Evolutionary conservation across 2,113 vertebrate species (phyloP).

Genomic region (Nyctibius bracteatus): DNA sequence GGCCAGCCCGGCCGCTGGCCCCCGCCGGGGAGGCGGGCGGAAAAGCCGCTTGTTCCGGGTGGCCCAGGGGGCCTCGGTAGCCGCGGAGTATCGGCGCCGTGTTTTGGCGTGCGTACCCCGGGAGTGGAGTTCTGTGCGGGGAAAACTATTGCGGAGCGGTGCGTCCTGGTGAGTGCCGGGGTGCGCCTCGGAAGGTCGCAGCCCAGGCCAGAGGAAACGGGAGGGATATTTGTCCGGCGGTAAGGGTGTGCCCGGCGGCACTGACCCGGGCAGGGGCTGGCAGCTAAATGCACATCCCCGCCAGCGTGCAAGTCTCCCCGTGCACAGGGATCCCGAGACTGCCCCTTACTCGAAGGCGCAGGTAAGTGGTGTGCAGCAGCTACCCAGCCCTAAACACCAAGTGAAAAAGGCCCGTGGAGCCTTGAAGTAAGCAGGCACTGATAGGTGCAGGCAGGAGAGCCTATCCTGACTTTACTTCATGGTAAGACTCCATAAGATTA

Average conservation of each 20-base stretch:
- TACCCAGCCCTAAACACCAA: fast-evolving
- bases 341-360: not conserved
- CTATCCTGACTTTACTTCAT: not conserved
- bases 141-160: fast-evolving
- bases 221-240: fast-evolving
- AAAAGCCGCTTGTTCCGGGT: not conserved
- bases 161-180: not conserved
- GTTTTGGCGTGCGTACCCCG: fast-evolving
- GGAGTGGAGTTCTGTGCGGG: not conserved
- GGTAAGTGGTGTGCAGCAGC: not conserved
- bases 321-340: no score
- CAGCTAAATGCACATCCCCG: fast-evolving
- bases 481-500: not conserved
- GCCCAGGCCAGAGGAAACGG: not conserved
- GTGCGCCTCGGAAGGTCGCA: not conserved
- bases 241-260: no score
- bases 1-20: not conserved
- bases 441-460: not conserved
- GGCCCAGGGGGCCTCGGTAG: not conserved
- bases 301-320: fast-evolving
- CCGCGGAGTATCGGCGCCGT: not conserved
- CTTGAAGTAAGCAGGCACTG: not conserved
- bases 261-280: not conserved
- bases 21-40: not conserved
- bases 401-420: fast-evolving